Evolutionary conservation across 2,888 invertebrate species (phyloP).

Genomic region (Nasonia oneida): DNA sequence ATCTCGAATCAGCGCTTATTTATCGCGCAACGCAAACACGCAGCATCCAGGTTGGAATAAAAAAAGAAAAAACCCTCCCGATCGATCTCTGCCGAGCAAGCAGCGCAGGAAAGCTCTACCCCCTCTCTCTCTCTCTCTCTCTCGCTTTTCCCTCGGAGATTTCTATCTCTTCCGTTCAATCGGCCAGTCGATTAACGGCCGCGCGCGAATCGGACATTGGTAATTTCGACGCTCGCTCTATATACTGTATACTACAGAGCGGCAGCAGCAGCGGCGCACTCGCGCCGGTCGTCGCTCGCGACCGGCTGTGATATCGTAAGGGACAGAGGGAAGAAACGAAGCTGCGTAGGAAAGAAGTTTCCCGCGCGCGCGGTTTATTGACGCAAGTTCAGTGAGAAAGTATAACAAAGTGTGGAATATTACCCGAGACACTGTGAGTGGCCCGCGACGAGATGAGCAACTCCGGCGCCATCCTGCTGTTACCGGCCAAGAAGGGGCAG

Average conservation of each 20-base stretch:
- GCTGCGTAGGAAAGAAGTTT: too few relatives aligned
- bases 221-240: constrained; percentile 55
- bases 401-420: background rate
- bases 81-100: background rate
- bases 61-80: background rate
- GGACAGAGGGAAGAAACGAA: too few relatives aligned
- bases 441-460: constrained; percentile 69
- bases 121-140: background rate
- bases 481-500: constrained; percentile 74
- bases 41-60: too few relatives aligned
- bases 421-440: background rate
- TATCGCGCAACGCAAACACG: background rate
- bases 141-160: constrained; percentile 25
- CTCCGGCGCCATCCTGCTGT: constrained; percentile 75
- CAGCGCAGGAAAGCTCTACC: background rate
- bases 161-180: constrained; percentile 59
- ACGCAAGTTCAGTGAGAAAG: background rate
- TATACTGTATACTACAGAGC: background rate
- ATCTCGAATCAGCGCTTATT: too few relatives aligned
- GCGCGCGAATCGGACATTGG: constrained; percentile 60
- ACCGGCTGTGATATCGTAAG: background rate
- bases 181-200: constrained; percentile 58
- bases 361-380: too few relatives aligned
- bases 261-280: background rate
- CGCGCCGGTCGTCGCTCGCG: constrained; percentile 1